Conservation (phyloP, 1,140 invertebrate genomes). For the Drosophila novamexicana region DNA sequence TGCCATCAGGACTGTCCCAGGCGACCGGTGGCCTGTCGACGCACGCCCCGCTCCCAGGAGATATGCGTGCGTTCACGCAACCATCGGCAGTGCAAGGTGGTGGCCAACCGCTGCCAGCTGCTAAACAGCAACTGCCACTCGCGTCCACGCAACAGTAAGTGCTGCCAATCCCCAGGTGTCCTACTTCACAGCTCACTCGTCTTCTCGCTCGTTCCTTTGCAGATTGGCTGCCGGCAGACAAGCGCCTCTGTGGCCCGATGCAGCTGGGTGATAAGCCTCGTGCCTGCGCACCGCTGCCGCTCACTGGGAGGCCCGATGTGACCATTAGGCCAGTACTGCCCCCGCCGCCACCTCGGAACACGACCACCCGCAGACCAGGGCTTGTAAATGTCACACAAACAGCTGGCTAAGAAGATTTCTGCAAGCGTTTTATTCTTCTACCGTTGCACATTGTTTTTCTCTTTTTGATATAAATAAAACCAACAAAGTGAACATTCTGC, state of each 20-base stretch:
- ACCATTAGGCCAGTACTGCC: constrained; percentile 2
- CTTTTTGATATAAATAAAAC: constrained; percentile 9
- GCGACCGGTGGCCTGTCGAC: constrained; percentile 32
- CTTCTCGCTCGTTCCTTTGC: neutral
- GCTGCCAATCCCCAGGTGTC: neutral
- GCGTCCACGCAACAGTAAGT: constrained; percentile 61
- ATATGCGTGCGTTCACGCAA: constrained; percentile 57
- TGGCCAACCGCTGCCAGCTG: constrained; percentile 63
- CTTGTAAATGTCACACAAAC: neutral
- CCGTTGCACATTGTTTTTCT: neutral
- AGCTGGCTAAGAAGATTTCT: neutral
- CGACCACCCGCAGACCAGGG: neutral
- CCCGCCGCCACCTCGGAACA: neutral
- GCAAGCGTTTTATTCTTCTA: neutral
- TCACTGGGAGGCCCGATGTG: neutral
- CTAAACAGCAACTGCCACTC: constrained; percentile 59
- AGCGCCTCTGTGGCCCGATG: constrained; percentile 41
- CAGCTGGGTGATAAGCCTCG: constrained; percentile 60
- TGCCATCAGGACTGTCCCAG: constrained; percentile 51
- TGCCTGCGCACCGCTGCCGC: constrained; percentile 15
- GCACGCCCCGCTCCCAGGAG: constrained; percentile 23
- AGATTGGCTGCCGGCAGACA: constrained; percentile 64
- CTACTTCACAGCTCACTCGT: neutral
- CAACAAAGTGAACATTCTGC: constrained; percentile 11
- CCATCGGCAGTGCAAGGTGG: constrained; percentile 45